Conservation (phyloP, 2,113 vertebrate genomes). For the Oryzias woworae region DNA sequence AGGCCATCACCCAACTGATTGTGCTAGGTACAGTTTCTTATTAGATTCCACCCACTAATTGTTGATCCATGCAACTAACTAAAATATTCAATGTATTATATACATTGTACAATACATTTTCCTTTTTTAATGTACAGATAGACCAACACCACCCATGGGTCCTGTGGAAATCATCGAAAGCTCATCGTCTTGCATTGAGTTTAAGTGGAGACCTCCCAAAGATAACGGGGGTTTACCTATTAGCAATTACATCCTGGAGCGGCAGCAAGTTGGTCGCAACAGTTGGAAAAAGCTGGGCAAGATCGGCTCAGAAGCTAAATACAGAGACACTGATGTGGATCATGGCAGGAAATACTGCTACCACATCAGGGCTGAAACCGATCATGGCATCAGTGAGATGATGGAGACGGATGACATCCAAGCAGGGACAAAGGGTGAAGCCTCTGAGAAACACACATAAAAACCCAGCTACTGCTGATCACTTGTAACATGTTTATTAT, state of each 20-base stretch:
- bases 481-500: background rate
- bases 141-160: conserved; percentile 80
- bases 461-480: background rate
- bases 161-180: conserved; percentile 81
- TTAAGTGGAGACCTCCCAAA: conserved; percentile 82
- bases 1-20: conserved; percentile 76
- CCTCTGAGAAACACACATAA: background rate
- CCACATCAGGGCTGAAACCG: conserved; percentile 81
- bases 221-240: conserved; percentile 83
- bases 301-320: conserved; percentile 70
- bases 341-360: conserved; percentile 84
- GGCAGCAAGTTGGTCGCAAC: conserved; percentile 81
- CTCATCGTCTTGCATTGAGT: conserved; percentile 70
- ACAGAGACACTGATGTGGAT: conserved; percentile 80
- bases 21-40: conserved; percentile 77
- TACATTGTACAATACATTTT: background rate
- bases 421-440: conserved; percentile 82
- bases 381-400: conserved; percentile 77
- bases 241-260: conserved; percentile 81
- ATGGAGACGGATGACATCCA: conserved; percentile 84
- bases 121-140: conserved; percentile 63
- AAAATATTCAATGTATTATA: no score
- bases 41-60: background rate
- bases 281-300: conserved; percentile 84
- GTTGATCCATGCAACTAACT: background rate